These are phyloP conservation scores for Craniophora ligustri DNA, from an alignment of 2,888 invertebrate species.

Conservation along the genomic window DNA sequence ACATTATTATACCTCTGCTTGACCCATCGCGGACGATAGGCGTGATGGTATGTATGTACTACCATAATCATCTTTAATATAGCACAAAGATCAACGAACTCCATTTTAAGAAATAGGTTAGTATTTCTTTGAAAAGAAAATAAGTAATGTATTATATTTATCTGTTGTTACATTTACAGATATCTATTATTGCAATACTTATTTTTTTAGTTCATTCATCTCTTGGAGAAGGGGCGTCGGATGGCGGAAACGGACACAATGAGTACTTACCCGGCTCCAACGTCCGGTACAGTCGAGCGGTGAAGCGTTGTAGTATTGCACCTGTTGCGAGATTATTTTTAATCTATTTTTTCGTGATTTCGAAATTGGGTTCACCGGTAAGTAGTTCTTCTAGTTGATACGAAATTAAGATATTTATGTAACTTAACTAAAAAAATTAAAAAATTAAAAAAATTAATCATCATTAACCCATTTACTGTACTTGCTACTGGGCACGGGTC, in stretches of 20 bases:
- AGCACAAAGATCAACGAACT: constrained; percentile 1
- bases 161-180: constrained; percentile 34
- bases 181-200: constrained; percentile 21
- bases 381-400: no score
- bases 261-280: constrained; percentile 68
- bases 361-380: background rate
- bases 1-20: no score
- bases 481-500: no score
- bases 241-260: constrained; percentile 83
- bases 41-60: no score
- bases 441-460: no score
- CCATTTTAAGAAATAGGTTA: constrained; percentile 1
- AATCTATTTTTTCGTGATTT: background rate
- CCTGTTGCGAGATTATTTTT: constrained; percentile 24
- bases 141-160: constrained; percentile 31
- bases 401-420: no score
- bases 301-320: constrained; percentile 37
- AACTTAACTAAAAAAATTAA: no score
- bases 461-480: no score
- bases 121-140: constrained; percentile 1
- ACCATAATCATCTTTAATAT: background rate
- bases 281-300: constrained; percentile 78
- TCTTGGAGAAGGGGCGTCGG: constrained; percentile 58
- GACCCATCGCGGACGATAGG: no score
- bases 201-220: constrained; percentile 66